Evolutionary conservation across 2,113 vertebrate species (phyloP).

Genomic region (Tyto alba): DNA sequence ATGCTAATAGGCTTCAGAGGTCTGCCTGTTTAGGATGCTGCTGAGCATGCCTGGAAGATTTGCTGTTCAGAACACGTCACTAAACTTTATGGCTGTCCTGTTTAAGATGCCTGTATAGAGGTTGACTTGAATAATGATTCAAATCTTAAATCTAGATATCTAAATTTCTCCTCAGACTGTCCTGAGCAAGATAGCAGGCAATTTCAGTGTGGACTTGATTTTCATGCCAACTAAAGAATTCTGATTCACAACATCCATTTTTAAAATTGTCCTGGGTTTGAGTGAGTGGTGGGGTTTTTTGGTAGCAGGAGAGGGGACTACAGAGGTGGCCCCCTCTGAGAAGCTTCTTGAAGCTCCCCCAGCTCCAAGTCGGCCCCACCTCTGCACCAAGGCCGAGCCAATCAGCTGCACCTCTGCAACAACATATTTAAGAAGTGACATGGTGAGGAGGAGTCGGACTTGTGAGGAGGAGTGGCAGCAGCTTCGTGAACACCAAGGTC

Average conservation of each 20-base stretch:
- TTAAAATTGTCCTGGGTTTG: too few relatives aligned
- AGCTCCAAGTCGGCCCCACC: too few relatives aligned
- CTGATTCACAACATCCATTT: background rate
- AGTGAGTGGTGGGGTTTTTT: too few relatives aligned
- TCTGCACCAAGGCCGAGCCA: too few relatives aligned
- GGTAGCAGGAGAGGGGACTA: too few relatives aligned
- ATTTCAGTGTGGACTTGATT: background rate
- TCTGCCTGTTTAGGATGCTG: background rate
- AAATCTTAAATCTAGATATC: background rate
- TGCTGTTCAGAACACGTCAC: background rate
- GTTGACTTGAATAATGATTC: background rate
- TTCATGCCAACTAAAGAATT: background rate
- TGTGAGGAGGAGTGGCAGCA: too few relatives aligned
- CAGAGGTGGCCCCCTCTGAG: too few relatives aligned
- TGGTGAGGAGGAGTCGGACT: too few relatives aligned
- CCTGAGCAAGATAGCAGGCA: background rate
- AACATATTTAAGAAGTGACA: too few relatives aligned
- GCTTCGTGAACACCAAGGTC: too few relatives aligned
- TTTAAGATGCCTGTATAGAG: background rate
- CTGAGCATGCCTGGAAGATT: background rate
- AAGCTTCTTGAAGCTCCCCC: too few relatives aligned
- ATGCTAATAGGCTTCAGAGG: background rate
- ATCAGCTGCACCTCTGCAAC: too few relatives aligned
- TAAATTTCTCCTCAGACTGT: background rate
- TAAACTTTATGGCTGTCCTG: background rate